Conservation (phyloP, 2,797 vertebrate genomes). For the Onychomys arenicola region DNA sequence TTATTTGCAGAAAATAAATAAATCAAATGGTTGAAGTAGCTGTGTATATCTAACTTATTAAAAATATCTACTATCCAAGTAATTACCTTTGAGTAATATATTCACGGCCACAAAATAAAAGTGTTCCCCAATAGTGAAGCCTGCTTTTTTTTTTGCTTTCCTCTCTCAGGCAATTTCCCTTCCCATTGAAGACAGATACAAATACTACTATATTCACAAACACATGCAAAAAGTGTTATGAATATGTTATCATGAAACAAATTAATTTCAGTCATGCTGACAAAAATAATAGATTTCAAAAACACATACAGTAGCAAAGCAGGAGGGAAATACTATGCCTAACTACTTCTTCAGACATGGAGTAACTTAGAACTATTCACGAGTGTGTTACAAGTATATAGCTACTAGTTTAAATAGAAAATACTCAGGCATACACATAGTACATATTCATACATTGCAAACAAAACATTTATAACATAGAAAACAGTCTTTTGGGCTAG, state of each 20-base stretch:
- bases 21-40: conserved; percentile 28
- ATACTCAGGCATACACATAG: neutral
- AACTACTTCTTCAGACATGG: neutral
- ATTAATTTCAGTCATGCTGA: neutral
- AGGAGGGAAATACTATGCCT: too few species aligned
- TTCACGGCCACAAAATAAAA: conserved; percentile 49
- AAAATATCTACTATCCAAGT: conserved; percentile 6
- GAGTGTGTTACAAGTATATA: conserved; percentile 4
- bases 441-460: neutral
- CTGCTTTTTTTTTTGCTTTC: neutral
- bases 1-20: conserved; percentile 52
- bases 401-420: conserved; percentile 31
- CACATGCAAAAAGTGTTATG: neutral
- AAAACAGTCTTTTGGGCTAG: neutral
- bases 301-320: neutral
- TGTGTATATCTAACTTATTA: conserved; percentile 14
- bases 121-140: neutral
- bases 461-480: neutral
- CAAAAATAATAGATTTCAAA: conserved; percentile 50
- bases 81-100: conserved; percentile 37
- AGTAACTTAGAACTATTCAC: conserved; percentile 46
- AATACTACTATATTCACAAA: conserved; percentile 14
- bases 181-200: conserved; percentile 5
- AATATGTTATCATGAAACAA: conserved; percentile 33
- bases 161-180: conserved; percentile 8